Evolutionary conservation across 2,888 invertebrate genomes (phyloP), one percentile per base, ranked within the genome.

Genomic region (Morpho achilles): DNA sequence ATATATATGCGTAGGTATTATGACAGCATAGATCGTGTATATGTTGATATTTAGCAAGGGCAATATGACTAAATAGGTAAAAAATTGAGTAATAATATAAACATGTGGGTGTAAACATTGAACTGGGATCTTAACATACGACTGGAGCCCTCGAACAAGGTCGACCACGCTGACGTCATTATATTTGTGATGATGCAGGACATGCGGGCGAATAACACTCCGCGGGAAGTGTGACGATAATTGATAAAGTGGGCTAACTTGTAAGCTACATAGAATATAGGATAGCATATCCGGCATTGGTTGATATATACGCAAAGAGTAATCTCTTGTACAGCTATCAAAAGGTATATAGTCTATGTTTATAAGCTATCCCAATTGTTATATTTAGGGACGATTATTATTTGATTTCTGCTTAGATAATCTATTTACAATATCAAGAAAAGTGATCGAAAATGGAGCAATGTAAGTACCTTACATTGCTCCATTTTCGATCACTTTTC

Each of bases 111-210:
- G 78, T 79, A 77, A 77, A 80, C 76, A 78, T 75, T 75, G 72
- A 71, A 76, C 72, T 76, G 70, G 79, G 73, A 75, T 72, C 74
- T 74, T 71, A 71, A 67, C 77, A 80, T 75, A 71, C 78, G 74
- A 72, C 55, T 70, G 47, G 68, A 76, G 74, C 74, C 82, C 84
- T 85, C 70, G 60, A 69, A 67, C 84, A 84, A 88, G 87, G 88
- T 79, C 83, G 74, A 56, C 61, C 54, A 55, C 61, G 66, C 61
- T 87, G 87, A 87, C 87, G 86, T 87, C 85, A 87, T 72, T 66
- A 65, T 70, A 76, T 73, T 73, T 75, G 76, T 76, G 79, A 76
- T 81, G 79, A 75, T 77, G 76, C 75, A 77, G 84, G 82, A 80
- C 81, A 84, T 78, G 74, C 77, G 80, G 79, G 65, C 66, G 58